Conservation (phyloP, 2,888 invertebrate genomes). For the Acholoe squamosa region DNA sequence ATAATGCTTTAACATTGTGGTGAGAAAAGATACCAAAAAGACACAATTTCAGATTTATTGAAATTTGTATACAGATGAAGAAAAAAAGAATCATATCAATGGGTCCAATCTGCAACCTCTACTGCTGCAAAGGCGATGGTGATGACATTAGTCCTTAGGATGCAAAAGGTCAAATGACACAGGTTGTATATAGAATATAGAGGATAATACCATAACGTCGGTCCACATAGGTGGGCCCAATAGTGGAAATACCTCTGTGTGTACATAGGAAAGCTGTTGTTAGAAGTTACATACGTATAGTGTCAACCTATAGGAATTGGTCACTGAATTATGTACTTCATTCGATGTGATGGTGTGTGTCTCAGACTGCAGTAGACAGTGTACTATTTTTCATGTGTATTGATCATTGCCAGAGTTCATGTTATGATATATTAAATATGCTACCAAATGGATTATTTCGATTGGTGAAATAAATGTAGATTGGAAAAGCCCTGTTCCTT, state of each 20-base stretch:
- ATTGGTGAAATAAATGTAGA: constrained; percentile 33
- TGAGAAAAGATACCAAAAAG: too few species aligned
- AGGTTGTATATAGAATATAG: too few species aligned
- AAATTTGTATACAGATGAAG: too few species aligned
- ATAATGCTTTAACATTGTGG: too few species aligned
- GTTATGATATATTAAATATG: background rate
- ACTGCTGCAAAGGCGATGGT: background rate
- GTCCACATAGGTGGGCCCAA: background rate
- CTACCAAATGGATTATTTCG: constrained; percentile 5
- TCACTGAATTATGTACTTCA: constrained; percentile 1
- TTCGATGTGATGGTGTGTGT: constrained; percentile 24
- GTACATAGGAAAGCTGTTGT: background rate
- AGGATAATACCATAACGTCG: background rate
- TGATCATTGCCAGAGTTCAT: constrained; percentile 32
- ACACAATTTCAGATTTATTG: too few species aligned
- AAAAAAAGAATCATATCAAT: too few species aligned
- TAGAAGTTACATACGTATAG: constrained; percentile 2
- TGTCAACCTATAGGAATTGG: background rate
- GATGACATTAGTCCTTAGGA: background rate
- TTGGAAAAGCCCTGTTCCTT: background rate
- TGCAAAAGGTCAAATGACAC: too few species aligned
- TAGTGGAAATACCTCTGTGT: background rate
- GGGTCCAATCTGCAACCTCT: too few species aligned
- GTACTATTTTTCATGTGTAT: constrained; percentile 42
- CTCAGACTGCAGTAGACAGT: constrained; percentile 9